Base-by-base conservation (phyloP, 2,113 vertebrate species). In the Rattus rattus region DNA sequence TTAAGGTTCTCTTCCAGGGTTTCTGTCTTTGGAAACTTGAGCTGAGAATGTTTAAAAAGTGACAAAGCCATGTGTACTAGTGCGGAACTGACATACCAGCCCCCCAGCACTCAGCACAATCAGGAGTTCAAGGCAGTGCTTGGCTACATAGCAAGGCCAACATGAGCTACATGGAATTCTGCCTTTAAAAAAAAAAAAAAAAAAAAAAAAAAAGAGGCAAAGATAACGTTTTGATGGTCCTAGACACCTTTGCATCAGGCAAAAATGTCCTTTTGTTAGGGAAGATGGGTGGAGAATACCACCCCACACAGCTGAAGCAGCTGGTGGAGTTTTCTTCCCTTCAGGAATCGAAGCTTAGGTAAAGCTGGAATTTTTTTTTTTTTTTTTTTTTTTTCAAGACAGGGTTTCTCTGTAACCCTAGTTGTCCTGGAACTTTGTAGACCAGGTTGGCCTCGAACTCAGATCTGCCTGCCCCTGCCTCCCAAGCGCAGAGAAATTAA, bases 11-110 rank as follows among this genome's bases (percentile, higher is more conserved):
- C 80, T 75, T 96, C 8, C 70, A 49, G 59, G 14, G 43, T 91
- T 95, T 91, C 73, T 94, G 59, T 59, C 52, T 95, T 92, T 86
- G 69, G 87, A 96, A 87, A 75, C 79, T 77, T 76, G 67, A 94
- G 47, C 76, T 83, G 30, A 16, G 7, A 92, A 87, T 94, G 61
- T 84, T 61, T 61, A 63, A 93, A 95, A 93, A 75, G 33, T 81
- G 33, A 61, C 47, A 33, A 28, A 86, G 39, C 16, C 83, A 20
- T 20, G 43, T 47, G 28, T 33, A 28, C 20, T 33, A 33, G n/a
- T 19, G 26, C 39, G 17, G 7, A 5, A 17, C 24, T 30, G 7
- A 33, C 30, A 20, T 47, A 43, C n/a, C n/a, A 30, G 13, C 59
- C 17, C n/a, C 7, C 39, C 12, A 22, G 39, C 7, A 47, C 61